These are phyloP conservation scores for Magallana angulata DNA, from an alignment of 1,140 invertebrate species.

Conservation along the genomic window DNA sequence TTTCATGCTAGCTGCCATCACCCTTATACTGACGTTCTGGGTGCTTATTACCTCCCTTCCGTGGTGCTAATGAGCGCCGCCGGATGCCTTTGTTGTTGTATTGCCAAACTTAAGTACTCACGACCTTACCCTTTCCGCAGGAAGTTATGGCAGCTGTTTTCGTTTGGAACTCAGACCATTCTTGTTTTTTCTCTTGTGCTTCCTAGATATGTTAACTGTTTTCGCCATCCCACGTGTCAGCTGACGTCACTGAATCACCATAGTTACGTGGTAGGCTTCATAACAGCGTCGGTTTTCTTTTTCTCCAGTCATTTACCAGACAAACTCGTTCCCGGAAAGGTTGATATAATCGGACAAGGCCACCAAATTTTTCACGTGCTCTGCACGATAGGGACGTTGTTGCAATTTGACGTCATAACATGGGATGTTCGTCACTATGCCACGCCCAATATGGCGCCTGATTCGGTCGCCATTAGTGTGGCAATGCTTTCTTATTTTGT, in stretches of 20 bases:
- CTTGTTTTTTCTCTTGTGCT: conserved; percentile 33
- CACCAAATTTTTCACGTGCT: conserved; percentile 79
- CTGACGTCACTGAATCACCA: conserved; percentile 50
- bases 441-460: neutral
- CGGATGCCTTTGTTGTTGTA: conserved; percentile 54
- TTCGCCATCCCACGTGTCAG: conserved; percentile 2
- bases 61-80: conserved; percentile 48
- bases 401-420: conserved; percentile 59
- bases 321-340: conserved; percentile 77
- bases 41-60: conserved; percentile 43
- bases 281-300: conserved; percentile 67
- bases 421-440: neutral
- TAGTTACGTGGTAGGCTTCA: conserved; percentile 13
- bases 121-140: conserved; percentile 62
- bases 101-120: conserved; percentile 57
- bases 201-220: conserved; percentile 46
- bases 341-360: conserved; percentile 79
- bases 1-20: conserved; percentile 48
- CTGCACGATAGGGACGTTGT: conserved; percentile 70
- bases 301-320: conserved; percentile 79
- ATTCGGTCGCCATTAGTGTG: neutral
- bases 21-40: neutral
- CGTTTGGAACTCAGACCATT: conserved; percentile 45
- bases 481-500: neutral
- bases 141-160: conserved; percentile 60